Conservation (phyloP, 1,140 invertebrate species). For the Pararge aegeria region DNA sequence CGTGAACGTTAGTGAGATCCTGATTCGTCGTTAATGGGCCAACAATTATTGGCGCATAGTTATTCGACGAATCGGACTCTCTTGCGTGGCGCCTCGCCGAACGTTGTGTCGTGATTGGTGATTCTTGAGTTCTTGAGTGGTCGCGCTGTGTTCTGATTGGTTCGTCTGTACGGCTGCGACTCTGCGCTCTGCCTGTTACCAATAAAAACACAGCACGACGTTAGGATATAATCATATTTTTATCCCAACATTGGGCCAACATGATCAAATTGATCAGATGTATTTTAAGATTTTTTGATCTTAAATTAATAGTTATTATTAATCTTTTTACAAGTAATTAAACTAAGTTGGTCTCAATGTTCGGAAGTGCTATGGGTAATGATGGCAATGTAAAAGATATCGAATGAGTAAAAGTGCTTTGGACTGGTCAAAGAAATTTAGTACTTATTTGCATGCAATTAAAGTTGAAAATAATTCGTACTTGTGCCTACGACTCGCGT, state of each 20-base stretch:
- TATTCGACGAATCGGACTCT: slow-evolving; percentile 82
- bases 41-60: slow-evolving; percentile 76
- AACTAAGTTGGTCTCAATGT: slow-evolving; percentile 16
- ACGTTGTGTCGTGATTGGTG: slow-evolving; percentile 49
- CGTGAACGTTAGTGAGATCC: slow-evolving; percentile 71
- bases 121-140: slow-evolving; percentile 60
- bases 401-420: slow-evolving; percentile 29
- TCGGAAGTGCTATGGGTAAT: slow-evolving; percentile 48
- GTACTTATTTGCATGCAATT: slow-evolving; percentile 54
- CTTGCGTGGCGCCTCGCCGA: slow-evolving; percentile 67
- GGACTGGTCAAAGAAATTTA: slow-evolving; percentile 28
- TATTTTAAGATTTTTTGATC: neutral
- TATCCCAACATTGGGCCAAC: slow-evolving; percentile 20
- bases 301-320: slow-evolving; percentile 1
- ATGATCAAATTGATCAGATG: neutral
- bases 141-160: slow-evolving; percentile 79
- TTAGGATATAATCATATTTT: slow-evolving; percentile 48
- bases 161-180: slow-evolving; percentile 75
- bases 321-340: too few species aligned
- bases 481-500: slow-evolving; percentile 90
- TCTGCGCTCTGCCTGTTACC: slow-evolving; percentile 76
- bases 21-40: slow-evolving; percentile 77
- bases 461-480: slow-evolving; percentile 80
- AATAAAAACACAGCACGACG: slow-evolving; percentile 79
- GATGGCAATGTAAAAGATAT: slow-evolving; percentile 41